Conservation (phyloP, 2,888 invertebrate species). For the Achlya flavicornis region DNA sequence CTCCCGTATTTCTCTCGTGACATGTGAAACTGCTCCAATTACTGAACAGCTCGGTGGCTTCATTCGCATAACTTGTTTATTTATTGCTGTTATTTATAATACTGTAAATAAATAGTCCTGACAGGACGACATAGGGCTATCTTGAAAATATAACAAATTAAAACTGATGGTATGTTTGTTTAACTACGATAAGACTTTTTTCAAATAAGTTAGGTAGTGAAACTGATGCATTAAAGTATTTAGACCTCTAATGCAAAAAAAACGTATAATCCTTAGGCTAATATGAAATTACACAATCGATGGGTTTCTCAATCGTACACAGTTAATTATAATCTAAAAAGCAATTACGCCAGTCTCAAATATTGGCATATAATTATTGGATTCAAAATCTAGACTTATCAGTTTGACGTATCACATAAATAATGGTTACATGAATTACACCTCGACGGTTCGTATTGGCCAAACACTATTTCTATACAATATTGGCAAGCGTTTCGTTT, state of each 20-base stretch:
- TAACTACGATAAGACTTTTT: too few relatives aligned
- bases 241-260: too few relatives aligned
- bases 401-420: conserved; percentile 15
- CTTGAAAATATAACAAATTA: not conserved
- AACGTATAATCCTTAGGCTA: not conserved
- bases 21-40: conserved; percentile 47
- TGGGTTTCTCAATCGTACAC: not conserved
- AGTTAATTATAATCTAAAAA: conserved; percentile 6
- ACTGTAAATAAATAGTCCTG: conserved; percentile 18
- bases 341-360: conserved; percentile 7
- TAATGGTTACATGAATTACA: conserved; percentile 5
- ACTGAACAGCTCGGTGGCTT: conserved; percentile 24
- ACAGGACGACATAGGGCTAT: not conserved
- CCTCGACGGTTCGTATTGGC: conserved; percentile 1
- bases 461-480: conserved; percentile 2
- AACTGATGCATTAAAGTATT: too few relatives aligned
- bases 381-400: conserved; percentile 15
- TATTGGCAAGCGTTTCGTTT: conserved; percentile 11
- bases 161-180: not conserved
- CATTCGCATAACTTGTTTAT: conserved; percentile 35
- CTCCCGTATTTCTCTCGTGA: conserved; percentile 33
- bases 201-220: too few relatives aligned
- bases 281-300: not conserved
- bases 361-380: conserved; percentile 15
- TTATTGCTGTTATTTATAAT: conserved; percentile 42